Conservation (phyloP, 1,140 invertebrate genomes). For the Papilio glaucus region DNA sequence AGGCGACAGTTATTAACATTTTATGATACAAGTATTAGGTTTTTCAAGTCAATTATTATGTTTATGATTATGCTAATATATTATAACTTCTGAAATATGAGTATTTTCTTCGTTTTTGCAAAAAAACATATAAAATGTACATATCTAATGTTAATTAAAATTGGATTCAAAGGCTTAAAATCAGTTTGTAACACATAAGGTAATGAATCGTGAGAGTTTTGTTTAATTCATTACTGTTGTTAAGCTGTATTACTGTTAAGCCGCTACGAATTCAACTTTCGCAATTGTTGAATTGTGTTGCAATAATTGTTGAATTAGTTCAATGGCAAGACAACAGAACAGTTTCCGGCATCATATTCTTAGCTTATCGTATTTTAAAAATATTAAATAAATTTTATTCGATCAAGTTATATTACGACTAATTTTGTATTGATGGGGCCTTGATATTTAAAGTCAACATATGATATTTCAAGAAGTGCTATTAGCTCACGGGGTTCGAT, state of each 20-base stretch:
- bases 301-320: neutral
- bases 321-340: neutral
- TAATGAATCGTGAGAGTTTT: neutral
- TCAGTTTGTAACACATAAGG: neutral
- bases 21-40: too few relatives aligned
- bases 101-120: too few relatives aligned
- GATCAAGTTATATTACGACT: neutral
- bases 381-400: neutral
- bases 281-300: conserved; percentile 1
- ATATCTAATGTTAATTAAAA: too few relatives aligned
- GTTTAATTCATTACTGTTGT: neutral
- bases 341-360: neutral
- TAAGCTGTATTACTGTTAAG: neutral
- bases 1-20: too few relatives aligned
- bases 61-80: too few relatives aligned
- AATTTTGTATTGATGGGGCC: neutral
- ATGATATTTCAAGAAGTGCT: neutral
- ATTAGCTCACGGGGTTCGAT: neutral
- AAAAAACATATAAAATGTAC: too few relatives aligned
- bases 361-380: neutral
- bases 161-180: neutral
- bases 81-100: too few relatives aligned
- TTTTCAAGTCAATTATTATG: too few relatives aligned
- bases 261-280: conserved; percentile 7
- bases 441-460: neutral